Evolutionary conservation across 2,797 vertebrate species (phyloP), one percentile per base, ranked within the genome.

Genomic region (Chloroceryle inda): DNA sequence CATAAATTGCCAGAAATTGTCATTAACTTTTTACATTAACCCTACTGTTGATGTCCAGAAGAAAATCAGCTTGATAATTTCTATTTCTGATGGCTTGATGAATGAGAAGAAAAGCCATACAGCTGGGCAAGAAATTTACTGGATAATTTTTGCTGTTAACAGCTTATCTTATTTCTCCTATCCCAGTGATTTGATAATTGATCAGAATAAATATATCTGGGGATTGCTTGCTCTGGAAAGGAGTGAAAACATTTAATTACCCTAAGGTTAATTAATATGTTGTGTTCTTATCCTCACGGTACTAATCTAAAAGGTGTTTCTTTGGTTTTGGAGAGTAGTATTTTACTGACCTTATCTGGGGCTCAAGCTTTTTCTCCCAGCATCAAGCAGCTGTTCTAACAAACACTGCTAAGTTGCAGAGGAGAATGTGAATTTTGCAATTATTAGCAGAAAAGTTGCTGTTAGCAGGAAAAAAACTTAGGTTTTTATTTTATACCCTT

Each of bases 241-340:
- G 20, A 76, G 3, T 66, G 35, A 47, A 86, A 73, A 55, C 33
- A 4, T 56, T 68, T 88, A 76, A 76, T 96, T 90, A 78, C 33
- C 47, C 22, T 63, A 35, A 87, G 85, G 89, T 91, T 91, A 93
- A 90, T 93, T 68, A 90, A 31, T 59, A 59, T 11, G 7, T 84
- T 80, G 37, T 1, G 0, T 87, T 82, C 67, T 15, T 67, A 31
- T 86, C 20, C 44, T 62, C 16, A 9, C 81, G 17, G 22, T 90
- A 78, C 71, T 86, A n/a, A 27, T 78, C 16, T 50, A 11, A 89
- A 47, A 66, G 45, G 49, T 94, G 31, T 76, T 95, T 52, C 35
- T 73, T 4, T 76, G 40, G 7, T 73, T 89, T 69, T 63, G n/a
- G 62, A 61, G 69, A 74, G 59, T 29, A 83, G 49, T 89, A 27